Evolutionary conservation across 1,140 invertebrate species (phyloP).

Genomic region (Odontomachus brunneus): DNA sequence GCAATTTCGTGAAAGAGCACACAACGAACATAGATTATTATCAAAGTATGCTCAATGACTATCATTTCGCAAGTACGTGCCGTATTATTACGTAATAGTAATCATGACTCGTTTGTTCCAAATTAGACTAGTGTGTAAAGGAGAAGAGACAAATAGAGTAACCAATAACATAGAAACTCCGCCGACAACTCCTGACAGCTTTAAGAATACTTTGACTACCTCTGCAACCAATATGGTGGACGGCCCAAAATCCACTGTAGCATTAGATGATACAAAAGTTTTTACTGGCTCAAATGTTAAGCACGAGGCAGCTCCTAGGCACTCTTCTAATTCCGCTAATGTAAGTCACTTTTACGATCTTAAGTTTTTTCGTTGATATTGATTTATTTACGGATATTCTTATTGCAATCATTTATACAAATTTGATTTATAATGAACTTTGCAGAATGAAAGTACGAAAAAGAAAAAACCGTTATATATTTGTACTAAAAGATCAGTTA

Average conservation of each 20-base stretch:
- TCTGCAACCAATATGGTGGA: constrained; percentile 67
- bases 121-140: constrained; percentile 75
- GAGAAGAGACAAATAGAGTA: constrained; percentile 69
- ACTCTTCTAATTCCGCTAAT: constrained; percentile 63
- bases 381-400: neutral
- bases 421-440: constrained; percentile 26
- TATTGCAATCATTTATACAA: neutral
- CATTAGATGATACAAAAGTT: constrained; percentile 58
- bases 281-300: constrained; percentile 65
- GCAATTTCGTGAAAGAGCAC: constrained; percentile 83
- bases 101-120: neutral
- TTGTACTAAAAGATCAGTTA: constrained; percentile 72
- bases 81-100: constrained; percentile 10
- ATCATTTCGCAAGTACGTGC: constrained; percentile 12
- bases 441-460: constrained; percentile 75
- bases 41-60: constrained; percentile 75
- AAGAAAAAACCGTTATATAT: constrained; percentile 65
- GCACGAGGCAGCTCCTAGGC: constrained; percentile 61
- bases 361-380: neutral
- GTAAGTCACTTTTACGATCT: constrained; percentile 58
- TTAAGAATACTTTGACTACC: constrained; percentile 71
- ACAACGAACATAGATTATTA: constrained; percentile 84
- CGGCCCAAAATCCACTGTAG: constrained; percentile 45
- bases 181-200: constrained; percentile 70
- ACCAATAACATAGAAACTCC: constrained; percentile 73